phyloP scores from a whole-genome alignment of 2,888 invertebrate genomes.

The Tolmerus cingulatus region DNA sequence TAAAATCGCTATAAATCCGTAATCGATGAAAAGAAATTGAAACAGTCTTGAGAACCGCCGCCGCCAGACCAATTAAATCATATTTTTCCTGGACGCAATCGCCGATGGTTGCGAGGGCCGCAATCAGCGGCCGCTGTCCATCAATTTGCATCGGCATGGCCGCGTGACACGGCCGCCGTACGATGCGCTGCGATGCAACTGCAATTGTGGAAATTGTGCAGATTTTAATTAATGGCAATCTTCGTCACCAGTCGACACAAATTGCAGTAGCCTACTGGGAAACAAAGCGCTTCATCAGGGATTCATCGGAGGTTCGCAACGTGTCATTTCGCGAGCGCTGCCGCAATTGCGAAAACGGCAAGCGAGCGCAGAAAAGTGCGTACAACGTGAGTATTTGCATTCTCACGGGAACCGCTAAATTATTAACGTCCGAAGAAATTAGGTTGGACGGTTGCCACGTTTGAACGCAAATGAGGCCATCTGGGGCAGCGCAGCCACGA shows the following conservation, averaged over 20 bases:
- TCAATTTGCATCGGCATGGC: constrained; percentile 6
- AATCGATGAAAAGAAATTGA: not conserved
- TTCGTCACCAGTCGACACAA: not conserved
- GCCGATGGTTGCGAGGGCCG: not conserved
- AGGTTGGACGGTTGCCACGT: not conserved
- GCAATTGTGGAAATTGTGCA: not conserved
- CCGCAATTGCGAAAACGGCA: not conserved
- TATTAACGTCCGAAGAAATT: not conserved
- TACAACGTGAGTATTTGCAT: not conserved
- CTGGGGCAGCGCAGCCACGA: not conserved
- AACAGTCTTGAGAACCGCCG: not conserved
- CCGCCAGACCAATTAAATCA: not conserved
- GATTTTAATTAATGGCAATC: not conserved
- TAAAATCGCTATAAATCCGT: not conserved
- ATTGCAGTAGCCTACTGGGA: not conserved
- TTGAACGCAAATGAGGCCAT: not conserved
- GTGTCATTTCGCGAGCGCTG: not conserved
- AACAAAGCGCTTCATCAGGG: not conserved
- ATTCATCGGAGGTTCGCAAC: not conserved
- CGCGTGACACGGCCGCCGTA: not conserved
- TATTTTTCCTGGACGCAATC: not conserved
- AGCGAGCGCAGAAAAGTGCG: not conserved
- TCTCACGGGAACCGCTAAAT: not conserved
- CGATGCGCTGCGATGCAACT: not conserved
- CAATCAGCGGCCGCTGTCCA: not conserved